phyloP scores from a whole-genome alignment of 2,113 vertebrate genomes.

The Balaeniceps rex region DNA sequence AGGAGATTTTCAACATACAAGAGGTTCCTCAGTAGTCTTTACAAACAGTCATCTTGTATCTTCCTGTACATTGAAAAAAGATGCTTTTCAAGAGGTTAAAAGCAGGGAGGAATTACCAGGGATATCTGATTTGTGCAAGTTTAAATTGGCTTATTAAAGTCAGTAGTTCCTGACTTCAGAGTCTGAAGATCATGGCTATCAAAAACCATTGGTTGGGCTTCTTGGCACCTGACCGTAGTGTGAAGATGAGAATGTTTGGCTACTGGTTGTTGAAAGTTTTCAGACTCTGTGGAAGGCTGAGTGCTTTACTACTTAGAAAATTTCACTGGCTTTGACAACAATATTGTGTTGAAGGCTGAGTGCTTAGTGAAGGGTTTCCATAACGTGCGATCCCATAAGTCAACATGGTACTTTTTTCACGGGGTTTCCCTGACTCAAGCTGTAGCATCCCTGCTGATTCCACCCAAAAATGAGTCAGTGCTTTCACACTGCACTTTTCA shows the following conservation, averaged over 20 bases:
- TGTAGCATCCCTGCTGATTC: background rate
- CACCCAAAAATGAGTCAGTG: background rate
- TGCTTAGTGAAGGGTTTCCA: background rate
- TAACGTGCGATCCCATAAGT: rapidly evolving
- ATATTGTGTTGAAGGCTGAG: background rate
- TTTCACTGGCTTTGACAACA: background rate
- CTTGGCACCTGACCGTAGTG: rapidly evolving
- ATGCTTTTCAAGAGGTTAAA: background rate
- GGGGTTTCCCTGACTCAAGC: background rate
- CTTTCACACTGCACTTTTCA: background rate
- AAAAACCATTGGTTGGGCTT: background rate
- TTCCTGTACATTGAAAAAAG: background rate
- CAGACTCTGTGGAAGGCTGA: background rate
- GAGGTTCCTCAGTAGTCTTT: background rate
- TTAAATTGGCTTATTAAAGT: background rate
- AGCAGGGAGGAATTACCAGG: background rate
- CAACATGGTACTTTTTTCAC: background rate
- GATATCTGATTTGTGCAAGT: background rate
- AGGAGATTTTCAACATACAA: background rate
- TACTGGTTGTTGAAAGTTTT: background rate
- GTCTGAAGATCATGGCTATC: background rate
- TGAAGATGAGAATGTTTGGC: background rate
- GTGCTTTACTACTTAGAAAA: background rate
- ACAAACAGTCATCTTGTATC: background rate
- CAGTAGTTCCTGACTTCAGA: background rate